These are phyloP conservation scores for Panagrolaimus sp. DNA, from an alignment of 1,140 invertebrate genomes.

Conservation along the genomic window DNA sequence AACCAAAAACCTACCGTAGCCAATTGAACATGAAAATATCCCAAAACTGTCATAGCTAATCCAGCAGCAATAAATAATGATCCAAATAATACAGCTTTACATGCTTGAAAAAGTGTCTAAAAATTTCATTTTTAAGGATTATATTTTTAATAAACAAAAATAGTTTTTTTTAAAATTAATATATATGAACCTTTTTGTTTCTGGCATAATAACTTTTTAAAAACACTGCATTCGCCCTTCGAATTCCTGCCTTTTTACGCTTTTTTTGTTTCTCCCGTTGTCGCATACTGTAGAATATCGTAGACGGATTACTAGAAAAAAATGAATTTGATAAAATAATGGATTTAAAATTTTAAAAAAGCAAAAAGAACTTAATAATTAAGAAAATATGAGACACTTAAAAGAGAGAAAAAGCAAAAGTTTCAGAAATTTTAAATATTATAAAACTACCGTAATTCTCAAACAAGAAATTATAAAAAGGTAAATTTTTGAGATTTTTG, in stretches of 20 bases:
- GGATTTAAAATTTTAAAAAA: too few species aligned
- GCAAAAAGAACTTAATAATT: too few species aligned
- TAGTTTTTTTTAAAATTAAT: too few species aligned
- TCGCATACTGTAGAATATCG: neutral
- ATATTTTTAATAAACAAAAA: constrained; percentile 20
- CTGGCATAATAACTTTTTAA: constrained; percentile 36
- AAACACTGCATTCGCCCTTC: constrained; percentile 19
- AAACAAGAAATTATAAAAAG: too few species aligned
- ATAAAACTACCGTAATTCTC: too few species aligned
- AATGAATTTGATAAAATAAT: too few species aligned
- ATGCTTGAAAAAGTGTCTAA: constrained; percentile 57
- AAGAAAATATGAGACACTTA: too few species aligned
- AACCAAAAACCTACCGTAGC: constrained; percentile 47
- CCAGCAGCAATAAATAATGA: constrained; percentile 50
- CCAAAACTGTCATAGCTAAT: constrained; percentile 53
- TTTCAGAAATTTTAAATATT: too few species aligned
- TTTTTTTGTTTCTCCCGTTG: constrained; percentile 1
- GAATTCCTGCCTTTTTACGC: neutral
- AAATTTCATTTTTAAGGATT: constrained; percentile 15
- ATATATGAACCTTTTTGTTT: constrained; percentile 32
- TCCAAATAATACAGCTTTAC: constrained; percentile 51
- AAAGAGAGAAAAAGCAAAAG: too few species aligned
- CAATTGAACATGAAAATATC: constrained; percentile 55
- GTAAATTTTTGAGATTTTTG: too few species aligned
- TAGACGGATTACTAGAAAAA: too few species aligned